Evolutionary conservation across 1,140 invertebrate genomes (phyloP).

Genomic region (Pseudachorutes palmiensis): DNA sequence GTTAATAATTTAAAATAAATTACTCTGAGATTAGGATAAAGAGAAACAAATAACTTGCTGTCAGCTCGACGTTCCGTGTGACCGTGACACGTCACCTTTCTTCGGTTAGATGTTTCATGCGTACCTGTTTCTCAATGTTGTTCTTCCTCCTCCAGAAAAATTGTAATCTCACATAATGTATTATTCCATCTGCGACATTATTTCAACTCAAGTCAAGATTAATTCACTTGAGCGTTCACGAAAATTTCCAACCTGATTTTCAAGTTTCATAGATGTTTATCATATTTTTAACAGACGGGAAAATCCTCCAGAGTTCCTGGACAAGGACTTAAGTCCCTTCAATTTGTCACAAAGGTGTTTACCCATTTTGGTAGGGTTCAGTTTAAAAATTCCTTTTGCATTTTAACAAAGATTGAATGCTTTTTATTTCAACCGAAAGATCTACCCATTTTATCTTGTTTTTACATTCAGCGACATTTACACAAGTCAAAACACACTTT

Average conservation of each 20-base stretch:
- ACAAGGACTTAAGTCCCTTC: no score
- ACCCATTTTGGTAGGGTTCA: no score
- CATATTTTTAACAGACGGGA: no score
- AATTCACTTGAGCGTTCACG: background rate
- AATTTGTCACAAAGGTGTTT: no score
- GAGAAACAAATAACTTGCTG: background rate
- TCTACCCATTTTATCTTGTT: no score
- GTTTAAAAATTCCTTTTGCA: no score
- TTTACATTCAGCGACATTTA: no score
- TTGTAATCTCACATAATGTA: background rate
- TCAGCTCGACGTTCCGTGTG: background rate
- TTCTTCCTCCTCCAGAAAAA: background rate
- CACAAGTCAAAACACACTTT: no score
- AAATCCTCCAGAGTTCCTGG: no score
- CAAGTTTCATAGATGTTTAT: constrained; percentile 5
- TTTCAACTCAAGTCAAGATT: constrained; percentile 4
- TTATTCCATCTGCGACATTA: background rate
- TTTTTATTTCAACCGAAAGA: no score
- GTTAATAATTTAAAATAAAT: background rate
- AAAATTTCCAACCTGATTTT: constrained; percentile 5
- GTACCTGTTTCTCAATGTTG: background rate
- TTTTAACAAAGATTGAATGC: no score
- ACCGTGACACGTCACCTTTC: background rate
- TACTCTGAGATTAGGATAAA: background rate
- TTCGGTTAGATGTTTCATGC: background rate